Evolutionary conservation across 2,797 vertebrate species (phyloP).

Genomic region (Chelmon rostratus): DNA sequence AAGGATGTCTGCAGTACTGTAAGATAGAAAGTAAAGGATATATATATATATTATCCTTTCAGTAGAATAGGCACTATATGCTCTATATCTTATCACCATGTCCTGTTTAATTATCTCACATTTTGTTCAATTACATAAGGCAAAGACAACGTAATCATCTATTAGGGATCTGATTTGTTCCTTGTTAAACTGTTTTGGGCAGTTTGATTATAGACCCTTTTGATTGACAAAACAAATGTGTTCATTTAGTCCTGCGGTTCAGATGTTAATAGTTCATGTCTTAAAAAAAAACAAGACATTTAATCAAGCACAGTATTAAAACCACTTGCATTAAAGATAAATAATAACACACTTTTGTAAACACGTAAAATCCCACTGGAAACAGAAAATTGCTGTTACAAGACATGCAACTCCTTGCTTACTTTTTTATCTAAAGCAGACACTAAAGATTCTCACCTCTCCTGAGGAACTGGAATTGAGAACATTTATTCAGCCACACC

Average conservation of each 20-base stretch:
- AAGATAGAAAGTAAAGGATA: neutral
- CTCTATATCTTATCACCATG: neutral
- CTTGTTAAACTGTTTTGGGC: neutral
- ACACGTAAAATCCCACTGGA: neutral
- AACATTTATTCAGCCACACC: slow-evolving; percentile 3
- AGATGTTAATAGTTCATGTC: neutral
- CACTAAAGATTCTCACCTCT: neutral
- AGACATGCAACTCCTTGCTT: neutral
- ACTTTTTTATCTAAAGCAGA: neutral
- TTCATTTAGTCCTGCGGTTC: neutral
- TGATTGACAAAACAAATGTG: neutral
- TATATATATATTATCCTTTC: neutral
- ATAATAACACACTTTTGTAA: too few species aligned
- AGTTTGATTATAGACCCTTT: neutral
- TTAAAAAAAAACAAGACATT: too few species aligned
- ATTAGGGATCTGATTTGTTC: neutral
- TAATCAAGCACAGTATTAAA: too few species aligned
- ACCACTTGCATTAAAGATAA: too few species aligned
- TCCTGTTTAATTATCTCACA: neutral
- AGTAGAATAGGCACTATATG: neutral
- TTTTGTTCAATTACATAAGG: neutral
- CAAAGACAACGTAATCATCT: neutral
- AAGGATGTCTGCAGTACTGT: neutral
- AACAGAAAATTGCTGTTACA: neutral
- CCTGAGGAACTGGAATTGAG: neutral